These are phyloP conservation scores for Hydroisotoma schaefferi DNA, from an alignment of 2,888 invertebrate species.

Conservation along the genomic window DNA sequence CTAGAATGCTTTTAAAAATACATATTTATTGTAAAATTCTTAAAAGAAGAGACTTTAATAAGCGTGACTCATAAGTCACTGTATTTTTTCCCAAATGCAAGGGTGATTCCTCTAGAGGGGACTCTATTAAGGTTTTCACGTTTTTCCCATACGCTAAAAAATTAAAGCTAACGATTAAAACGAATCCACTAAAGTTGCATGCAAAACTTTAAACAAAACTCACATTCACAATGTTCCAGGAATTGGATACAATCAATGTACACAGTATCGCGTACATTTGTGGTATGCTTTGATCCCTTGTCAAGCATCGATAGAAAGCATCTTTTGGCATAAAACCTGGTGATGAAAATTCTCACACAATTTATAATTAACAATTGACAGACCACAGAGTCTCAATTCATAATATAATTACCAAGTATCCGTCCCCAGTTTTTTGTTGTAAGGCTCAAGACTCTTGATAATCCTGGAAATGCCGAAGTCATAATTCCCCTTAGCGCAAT, in stretches of 20 bases:
- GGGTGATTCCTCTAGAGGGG: slow-evolving; percentile 69
- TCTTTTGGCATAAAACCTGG: slow-evolving; percentile 82
- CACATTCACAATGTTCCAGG: slow-evolving; percentile 82
- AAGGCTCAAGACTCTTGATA: slow-evolving; percentile 93
- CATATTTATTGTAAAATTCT: slow-evolving; percentile 56
- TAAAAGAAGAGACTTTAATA: slow-evolving; percentile 74
- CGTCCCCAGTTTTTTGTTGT: slow-evolving; percentile 89
- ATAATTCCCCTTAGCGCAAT: slow-evolving; percentile 98
- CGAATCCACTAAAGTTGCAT: background rate
- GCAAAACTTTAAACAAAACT: slow-evolving; percentile 41
- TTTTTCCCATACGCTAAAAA: slow-evolving; percentile 71
- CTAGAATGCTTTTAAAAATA: too few species aligned
- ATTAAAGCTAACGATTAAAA: background rate
- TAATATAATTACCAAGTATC: slow-evolving; percentile 99
- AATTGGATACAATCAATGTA: slow-evolving; percentile 83
- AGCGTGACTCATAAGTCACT: slow-evolving; percentile 83
- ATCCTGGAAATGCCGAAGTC: slow-evolving; percentile 97
- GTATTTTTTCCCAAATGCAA: slow-evolving; percentile 75
- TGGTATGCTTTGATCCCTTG: slow-evolving; percentile 84
- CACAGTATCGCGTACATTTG: slow-evolving; percentile 79
- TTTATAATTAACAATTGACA: too few species aligned
- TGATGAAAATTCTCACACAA: too few species aligned
- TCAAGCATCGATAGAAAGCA: slow-evolving; percentile 91
- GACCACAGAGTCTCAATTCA: too few species aligned
- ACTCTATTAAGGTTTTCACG: slow-evolving; percentile 77